Evolutionary conservation across 2,113 vertebrate genomes (phyloP).

Genomic region (Emberiza fucata): DNA sequence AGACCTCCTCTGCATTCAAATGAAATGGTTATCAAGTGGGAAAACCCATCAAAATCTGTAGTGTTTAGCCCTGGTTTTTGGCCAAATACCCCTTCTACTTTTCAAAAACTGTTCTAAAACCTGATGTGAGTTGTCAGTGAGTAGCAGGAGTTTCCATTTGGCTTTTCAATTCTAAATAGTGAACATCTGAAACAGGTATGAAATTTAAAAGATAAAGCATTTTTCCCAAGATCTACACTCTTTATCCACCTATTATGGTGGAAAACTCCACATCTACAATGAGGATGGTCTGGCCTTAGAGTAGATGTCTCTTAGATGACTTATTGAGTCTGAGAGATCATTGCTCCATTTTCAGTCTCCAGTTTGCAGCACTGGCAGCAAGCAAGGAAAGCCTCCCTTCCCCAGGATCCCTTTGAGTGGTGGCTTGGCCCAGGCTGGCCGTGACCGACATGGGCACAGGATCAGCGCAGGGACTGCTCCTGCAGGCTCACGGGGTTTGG

Average conservation of each 20-base stretch:
- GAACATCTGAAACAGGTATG: neutral
- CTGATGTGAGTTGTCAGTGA: neutral
- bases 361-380: neutral
- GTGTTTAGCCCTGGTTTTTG: neutral
- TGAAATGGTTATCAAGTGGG: neutral
- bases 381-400: neutral
- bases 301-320: neutral
- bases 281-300: neutral
- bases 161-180: neutral
- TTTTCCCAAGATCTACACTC: neutral
- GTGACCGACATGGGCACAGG: fast-evolving
- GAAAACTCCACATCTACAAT: neutral
- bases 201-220: neutral
- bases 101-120: neutral
- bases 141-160: neutral
- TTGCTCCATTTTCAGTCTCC: neutral
- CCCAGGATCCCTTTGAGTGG: neutral
- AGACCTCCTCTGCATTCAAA: neutral
- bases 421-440: neutral
- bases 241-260: neutral
- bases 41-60: neutral
- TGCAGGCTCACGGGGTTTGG: neutral
- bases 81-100: neutral
- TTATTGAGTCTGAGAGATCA: neutral
- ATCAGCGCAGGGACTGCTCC: neutral